Conservation (phyloP, 2,888 invertebrate species). For the Diarsia brunnea region DNA sequence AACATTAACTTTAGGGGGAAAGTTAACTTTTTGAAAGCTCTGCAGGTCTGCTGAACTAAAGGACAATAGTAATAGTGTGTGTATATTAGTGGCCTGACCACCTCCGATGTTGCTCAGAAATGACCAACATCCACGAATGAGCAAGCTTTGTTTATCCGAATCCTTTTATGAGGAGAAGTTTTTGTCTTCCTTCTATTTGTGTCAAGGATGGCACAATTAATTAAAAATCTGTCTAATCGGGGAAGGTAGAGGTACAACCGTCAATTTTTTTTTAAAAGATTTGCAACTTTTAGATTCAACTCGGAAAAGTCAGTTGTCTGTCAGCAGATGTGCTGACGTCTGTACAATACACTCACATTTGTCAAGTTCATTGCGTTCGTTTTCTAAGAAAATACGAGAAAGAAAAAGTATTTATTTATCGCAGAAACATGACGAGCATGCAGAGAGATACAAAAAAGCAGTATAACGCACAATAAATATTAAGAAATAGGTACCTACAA, state of each 20-base stretch:
- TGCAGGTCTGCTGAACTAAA: not conserved
- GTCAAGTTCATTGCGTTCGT: not conserved
- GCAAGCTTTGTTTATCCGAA: not conserved
- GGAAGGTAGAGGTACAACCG: not conserved
- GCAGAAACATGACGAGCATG: no score
- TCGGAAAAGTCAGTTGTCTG: no score
- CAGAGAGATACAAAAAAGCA: no score
- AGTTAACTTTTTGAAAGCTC: not conserved
- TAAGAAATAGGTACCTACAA: no score
- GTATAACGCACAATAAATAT: no score
- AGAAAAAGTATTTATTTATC: no score
- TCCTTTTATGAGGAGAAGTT: not conserved
- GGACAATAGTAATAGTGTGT: not conserved
- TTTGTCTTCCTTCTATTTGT: not conserved
- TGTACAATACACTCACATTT: no score
- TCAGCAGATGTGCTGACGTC: no score
- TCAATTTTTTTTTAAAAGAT: no score
- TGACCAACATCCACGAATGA: not conserved
- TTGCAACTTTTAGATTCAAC: no score
- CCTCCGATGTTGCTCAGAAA: not conserved
- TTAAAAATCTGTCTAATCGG: not conserved
- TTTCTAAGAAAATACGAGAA: no score
- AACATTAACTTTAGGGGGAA: not conserved
- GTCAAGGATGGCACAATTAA: not conserved
- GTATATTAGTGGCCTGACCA: not conserved